Evolutionary conservation across 2,888 invertebrate genomes (phyloP), one percentile per base, ranked within the genome.

Genomic region (Onthophagus sagittarius): DNA sequence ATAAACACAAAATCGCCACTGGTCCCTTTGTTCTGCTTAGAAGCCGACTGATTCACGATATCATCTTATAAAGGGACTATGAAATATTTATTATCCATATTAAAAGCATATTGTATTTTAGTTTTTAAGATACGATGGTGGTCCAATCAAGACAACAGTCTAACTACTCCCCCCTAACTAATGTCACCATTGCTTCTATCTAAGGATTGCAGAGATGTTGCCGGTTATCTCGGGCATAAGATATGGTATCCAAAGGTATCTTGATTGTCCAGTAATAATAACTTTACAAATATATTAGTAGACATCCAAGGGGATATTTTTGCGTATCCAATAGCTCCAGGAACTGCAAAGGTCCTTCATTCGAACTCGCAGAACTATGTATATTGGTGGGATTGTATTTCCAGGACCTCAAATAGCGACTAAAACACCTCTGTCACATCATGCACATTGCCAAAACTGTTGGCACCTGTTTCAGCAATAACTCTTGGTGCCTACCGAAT

Each of bases 221-320:
- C n/a, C n/a, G n/a, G n/a, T 83, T 82, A 15, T 82, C 80, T 75
- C 80, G 80, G 64, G 80, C 81, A 75, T 78, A 80, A 70, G 82
- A 76, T 32, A 84, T 76, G 70, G 78, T 77, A 39, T 77, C 77
- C 15, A 82, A 71, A 31, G 78, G 76, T 15, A 79, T 71, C 74
- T 82, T 83, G 80, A 74, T 82, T 81, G 71, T 82, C 81, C 69
- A 73, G 70, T 32, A 81, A 65, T 69, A 82, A 71, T 11, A 79
- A 79, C 63, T 72, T 63, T 15, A 79, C 62, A 77, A 81, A 82
- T 76, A 79, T 72, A n/a, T 77, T 76, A 70, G 76, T 63, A 67
- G 76, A 81, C 74, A 82, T 81, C 80, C 79, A 82, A 4, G 79
- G 80, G 75, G 73, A 77, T 73, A 73, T 77, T 71, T 77, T 78